Evolutionary conservation across 2,797 vertebrate genomes (phyloP), one percentile per base, ranked within the genome.

Genomic region (Manis pentadactyla): DNA sequence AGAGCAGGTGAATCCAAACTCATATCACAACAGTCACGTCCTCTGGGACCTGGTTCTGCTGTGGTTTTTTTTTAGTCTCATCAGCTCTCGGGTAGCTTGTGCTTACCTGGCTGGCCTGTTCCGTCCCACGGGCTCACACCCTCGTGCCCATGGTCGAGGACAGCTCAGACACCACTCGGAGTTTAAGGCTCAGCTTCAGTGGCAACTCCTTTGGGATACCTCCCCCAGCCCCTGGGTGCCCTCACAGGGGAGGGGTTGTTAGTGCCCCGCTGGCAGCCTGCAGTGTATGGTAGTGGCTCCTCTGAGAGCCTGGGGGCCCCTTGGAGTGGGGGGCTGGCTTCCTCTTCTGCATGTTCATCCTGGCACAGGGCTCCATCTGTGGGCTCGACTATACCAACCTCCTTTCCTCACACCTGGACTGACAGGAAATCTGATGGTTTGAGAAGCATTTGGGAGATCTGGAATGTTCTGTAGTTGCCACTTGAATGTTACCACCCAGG

Each of bases 371-470:
- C 78, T 73, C 51, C 6, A 1, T 64, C 86, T 87, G 59, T 61
- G 79, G 61, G 19, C 53, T 63, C 27, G 46, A 34, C 21, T 5
- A 9, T 18, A 75, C n/a, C 37, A 85, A 5, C 13, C 5, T 79
- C 69, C 69, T 79, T 66, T 19, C 64, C 86, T 78, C 2, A 14
- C 9, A 31, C 25, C n/a, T 59, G 34, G 31, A 73, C 68, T 55
- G 29, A 73, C 83, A 74, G 79, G 88, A 89, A 71, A 39, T 25
- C 8, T 27, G 42, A 81, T 59, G 49, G 39, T 78, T 91, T 53
- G 74, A 85, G 69, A 84, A 83, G 27, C 61, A 74, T 51, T 34
- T 73, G 66, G 64, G 59, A 87, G 59, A 61, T 93, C 37, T 88
- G 61, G 84, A 64, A 90, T 75, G 27, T 83, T 94, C 87, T 75